Base-by-base conservation (phyloP, 2,888 invertebrate genomes). In the Molorchus minor region DNA sequence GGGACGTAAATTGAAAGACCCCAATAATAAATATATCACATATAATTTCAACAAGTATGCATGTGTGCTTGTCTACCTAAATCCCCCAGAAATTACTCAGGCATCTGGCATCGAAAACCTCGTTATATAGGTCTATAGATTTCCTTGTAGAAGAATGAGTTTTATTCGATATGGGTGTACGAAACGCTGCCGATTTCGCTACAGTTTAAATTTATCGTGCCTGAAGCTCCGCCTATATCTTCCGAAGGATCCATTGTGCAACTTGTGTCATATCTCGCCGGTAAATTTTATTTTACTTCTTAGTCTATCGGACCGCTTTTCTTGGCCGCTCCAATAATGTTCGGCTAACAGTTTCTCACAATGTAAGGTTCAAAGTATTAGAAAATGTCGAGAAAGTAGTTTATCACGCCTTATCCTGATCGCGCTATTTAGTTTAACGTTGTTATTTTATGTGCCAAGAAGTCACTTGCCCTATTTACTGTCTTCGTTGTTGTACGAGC, bases 161-260 rank as follows among this genome's bases (percentile, higher is more conserved):
- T 52, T 52, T 41, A 52, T 41, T 52, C 29, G 41, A 52, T 52
- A 52, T 52, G 41, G 41, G 52, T 41, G 52, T 30, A 41, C 30
- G 52, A 36, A 52, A 41, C 41, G 29, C 30, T 52, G 52, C 52
- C 52, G 52, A 52, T 52, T 40, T 16, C 19, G 17, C 30, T 52
- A 12, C 33, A 41, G 52, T 41, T 52, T 52, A 52, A 52, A 52
- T 52, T 52, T 52, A 52, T 52, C 52, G 52, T 19, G 19, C 41
- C 52, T 30, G 43, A 16, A 47, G 40, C 52, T 36, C 40, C 52
- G 15, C 52, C 52, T 38, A 16, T 49, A 13, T 20, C 36, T 5
- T 35, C 35, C 12, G 35, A 13, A n/a, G 33, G 21, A 16, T 40
- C 41, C 40, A 52, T 52, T 52, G 52, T 52, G 52, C 52, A 41